Conservation (phyloP, 2,113 vertebrate genomes). For the Neofelis nebulosa region DNA sequence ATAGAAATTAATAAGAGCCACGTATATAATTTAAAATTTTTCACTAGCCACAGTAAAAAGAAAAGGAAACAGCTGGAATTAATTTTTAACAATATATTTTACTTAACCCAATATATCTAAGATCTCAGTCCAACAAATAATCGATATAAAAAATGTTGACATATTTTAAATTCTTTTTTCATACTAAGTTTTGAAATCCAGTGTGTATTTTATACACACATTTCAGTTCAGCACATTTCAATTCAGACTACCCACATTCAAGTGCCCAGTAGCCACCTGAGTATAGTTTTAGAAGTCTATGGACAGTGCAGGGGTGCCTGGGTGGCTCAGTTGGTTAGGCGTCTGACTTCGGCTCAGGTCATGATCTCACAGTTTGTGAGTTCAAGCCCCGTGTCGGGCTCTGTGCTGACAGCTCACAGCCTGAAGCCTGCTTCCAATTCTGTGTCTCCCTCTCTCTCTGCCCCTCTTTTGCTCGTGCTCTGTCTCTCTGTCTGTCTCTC, state of each 20-base stretch:
- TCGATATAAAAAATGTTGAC: not conserved
- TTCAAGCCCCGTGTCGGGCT: no score
- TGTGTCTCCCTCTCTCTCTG: no score
- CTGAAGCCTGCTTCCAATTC: no score
- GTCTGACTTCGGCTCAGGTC: no score
- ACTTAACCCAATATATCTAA: not conserved
- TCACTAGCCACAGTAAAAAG: not conserved
- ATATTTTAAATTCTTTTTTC: constrained; percentile 18
- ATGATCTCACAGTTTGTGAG: no score
- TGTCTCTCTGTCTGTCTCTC: no score
- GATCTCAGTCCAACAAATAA: not conserved
- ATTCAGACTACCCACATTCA: not conserved
- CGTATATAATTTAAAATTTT: not conserved
- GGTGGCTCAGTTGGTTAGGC: no score
- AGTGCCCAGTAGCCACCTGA: not conserved
- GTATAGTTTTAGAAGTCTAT: not conserved
- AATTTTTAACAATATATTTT: not conserved
- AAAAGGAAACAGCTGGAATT: constrained; percentile 16
- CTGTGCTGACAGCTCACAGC: no score
- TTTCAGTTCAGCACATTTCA: not conserved
- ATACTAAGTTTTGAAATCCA: not conserved
- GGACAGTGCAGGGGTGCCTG: no score
- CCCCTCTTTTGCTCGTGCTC: no score
- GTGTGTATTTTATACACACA: not conserved
- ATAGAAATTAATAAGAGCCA: not conserved